These are phyloP conservation scores for Mechanitis mazaeus DNA, from an alignment of 2,888 invertebrate species.

Conservation along the genomic window DNA sequence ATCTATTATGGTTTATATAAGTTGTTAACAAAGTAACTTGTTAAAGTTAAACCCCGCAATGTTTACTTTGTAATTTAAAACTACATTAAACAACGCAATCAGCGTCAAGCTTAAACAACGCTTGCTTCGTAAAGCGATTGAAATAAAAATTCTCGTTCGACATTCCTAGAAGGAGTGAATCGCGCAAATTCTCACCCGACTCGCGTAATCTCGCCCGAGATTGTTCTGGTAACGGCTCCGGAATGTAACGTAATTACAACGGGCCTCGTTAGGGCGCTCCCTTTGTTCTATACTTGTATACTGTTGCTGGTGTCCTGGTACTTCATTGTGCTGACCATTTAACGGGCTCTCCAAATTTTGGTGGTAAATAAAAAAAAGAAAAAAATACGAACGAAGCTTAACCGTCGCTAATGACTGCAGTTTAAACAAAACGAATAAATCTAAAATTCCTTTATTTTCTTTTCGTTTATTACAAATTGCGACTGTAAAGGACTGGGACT, in stretches of 20 bases:
- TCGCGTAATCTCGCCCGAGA: constrained; percentile 57
- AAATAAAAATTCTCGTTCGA: constrained; percentile 32
- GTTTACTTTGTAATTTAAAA: constrained; percentile 16
- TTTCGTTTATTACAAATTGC: neutral
- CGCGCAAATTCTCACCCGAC: constrained; percentile 45
- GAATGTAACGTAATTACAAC: constrained; percentile 66
- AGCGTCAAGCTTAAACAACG: constrained; percentile 14
- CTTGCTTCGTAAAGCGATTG: constrained; percentile 18
- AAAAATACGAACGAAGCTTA: constrained; percentile 5
- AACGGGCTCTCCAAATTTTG: constrained; percentile 9
- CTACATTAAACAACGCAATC: constrained; percentile 16
- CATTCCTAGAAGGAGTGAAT: constrained; percentile 37
- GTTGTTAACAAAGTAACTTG: too few species aligned
- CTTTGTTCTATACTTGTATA: constrained; percentile 36
- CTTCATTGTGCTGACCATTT: constrained; percentile 30
- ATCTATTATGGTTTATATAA: too few species aligned
- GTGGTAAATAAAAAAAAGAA: constrained; percentile 1
- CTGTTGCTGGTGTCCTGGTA: constrained; percentile 29
- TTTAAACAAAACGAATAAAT: neutral
- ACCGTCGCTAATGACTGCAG: constrained; percentile 5
- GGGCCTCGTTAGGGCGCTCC: constrained; percentile 46
- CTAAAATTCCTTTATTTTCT: neutral
- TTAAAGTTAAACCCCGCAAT: constrained; percentile 8
- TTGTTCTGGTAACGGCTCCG: constrained; percentile 60
- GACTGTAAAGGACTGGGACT: neutral